Conservation (phyloP, 2,797 vertebrate species). For the Leptoclinus maculatus region DNA sequence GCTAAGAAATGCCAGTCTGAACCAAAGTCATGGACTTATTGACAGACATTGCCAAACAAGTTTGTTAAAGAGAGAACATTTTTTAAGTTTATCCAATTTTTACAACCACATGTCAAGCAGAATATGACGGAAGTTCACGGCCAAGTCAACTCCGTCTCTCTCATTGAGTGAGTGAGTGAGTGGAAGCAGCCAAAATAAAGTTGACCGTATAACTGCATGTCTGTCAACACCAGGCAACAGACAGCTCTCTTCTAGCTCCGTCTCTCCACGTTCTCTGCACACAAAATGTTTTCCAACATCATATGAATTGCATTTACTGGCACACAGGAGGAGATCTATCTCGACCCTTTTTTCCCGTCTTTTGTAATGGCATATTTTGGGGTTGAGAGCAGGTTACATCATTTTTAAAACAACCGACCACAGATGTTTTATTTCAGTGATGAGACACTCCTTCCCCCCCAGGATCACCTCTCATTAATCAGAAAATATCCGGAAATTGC, state of each 20-base stretch:
- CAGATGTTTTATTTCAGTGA: conserved; percentile 55
- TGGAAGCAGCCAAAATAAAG: conserved; percentile 43
- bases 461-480: conserved; percentile 29
- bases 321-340: conserved; percentile 10
- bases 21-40: not conserved
- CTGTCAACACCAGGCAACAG: conserved; percentile 56
- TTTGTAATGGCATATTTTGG: conserved; percentile 3
- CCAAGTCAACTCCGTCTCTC: conserved; percentile 23
- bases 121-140: conserved; percentile 38
- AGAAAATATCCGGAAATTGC: not conserved
- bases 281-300: not conserved
- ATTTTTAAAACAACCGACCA: conserved; percentile 33
- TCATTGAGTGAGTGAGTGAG: conserved; percentile 38
- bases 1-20: not conserved
- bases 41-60: not conserved
- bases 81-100: conserved; percentile 19
- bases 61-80: conserved; percentile 11
- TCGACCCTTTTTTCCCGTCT: not conserved
- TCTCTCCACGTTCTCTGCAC: conserved; percentile 39
- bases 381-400: conserved; percentile 37
- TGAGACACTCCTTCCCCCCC: conserved; percentile 7
- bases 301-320: not conserved
- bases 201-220: conserved; percentile 33
- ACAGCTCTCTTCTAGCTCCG: conserved; percentile 42
- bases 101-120: conserved; percentile 33